Percentiles rank a stretch among this genome's conserved stretches.
Evolutionary conservation across 1,140 invertebrate species (phyloP).

Genomic region (Rhagoletis pomonella): DNA sequence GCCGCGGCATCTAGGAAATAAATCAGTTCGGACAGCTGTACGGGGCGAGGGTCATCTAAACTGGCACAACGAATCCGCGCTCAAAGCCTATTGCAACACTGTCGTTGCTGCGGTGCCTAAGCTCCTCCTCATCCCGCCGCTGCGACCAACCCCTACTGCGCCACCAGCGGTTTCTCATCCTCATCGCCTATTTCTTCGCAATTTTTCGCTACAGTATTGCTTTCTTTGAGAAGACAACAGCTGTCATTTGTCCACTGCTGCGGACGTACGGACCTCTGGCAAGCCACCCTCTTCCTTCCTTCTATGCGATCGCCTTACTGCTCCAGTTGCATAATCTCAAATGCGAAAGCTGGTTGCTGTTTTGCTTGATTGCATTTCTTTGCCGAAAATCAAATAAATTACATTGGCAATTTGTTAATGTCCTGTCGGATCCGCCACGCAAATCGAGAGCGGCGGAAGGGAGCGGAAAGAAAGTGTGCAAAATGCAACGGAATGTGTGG

Average conservation of each 20-base stretch:
- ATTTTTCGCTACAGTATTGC: slow-evolving; percentile 3
- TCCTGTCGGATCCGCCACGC: not conserved
- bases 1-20: not conserved
- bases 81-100: not conserved
- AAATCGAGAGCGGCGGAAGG: not conserved
- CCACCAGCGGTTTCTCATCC: not conserved
- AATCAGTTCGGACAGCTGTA: slow-evolving; percentile 24
- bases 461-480: not conserved
- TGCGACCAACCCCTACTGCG: not conserved
- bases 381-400: slow-evolving; percentile 43
- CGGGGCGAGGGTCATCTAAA: not conserved
- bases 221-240: not conserved
- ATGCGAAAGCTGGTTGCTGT: not conserved
- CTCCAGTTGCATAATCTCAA: slow-evolving; percentile 39
- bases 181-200: not conserved
- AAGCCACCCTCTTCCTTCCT: not conserved
- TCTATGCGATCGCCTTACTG: not conserved
- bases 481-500: slow-evolving; percentile 19
- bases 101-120: not conserved
- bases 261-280: not conserved
- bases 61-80: not conserved
- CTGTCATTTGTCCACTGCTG: slow-evolving; percentile 17
- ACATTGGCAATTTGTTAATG: slow-evolving; percentile 7
- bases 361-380: slow-evolving; percentile 20
- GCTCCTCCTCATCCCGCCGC: not conserved